Percentiles rank a stretch among this genome's conserved stretches.
Conservation (phyloP, 2,113 vertebrate species). For the Protomyctophum bolini region DNA sequence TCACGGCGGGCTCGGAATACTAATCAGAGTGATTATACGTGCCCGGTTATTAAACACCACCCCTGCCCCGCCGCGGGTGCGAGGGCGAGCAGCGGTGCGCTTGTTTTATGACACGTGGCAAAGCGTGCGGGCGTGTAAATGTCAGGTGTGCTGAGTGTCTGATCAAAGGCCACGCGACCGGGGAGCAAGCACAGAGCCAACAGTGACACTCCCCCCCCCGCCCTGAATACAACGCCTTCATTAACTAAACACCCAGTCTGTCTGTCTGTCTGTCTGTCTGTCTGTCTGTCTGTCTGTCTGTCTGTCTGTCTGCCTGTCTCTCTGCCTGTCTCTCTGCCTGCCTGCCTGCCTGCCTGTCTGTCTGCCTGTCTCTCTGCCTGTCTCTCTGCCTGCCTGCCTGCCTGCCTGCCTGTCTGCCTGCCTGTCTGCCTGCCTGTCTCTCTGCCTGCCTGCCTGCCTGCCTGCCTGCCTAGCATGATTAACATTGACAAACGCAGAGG, state of each 20-base stretch:
- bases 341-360: neutral
- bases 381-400: constrained; percentile 60
- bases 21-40: constrained; percentile 98
- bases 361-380: constrained; percentile 71
- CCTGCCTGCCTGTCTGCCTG: constrained; percentile 41
- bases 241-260: constrained; percentile 88
- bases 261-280: constrained; percentile 65
- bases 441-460: constrained; percentile 7
- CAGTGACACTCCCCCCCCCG: constrained; percentile 86
- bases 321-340: neutral
- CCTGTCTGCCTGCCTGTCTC: too few relatives aligned
- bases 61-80: constrained; percentile 87
- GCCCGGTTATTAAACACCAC: constrained; percentile 99
- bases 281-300: constrained; percentile 63
- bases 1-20: constrained; percentile 90
- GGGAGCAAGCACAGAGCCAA: constrained; percentile 95
- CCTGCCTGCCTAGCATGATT: constrained; percentile 28
- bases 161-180: constrained; percentile 96
- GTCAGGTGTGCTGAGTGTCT: constrained; percentile 93
- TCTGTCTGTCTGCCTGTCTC: constrained; percentile 6
- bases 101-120: constrained; percentile 95
- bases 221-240: constrained; percentile 95
- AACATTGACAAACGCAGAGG: too few relatives aligned
- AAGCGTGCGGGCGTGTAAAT: constrained; percentile 90
- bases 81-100: constrained; percentile 85